phyloP scores from a whole-genome alignment of 2,888 invertebrate genomes.

The Rhagonycha fulva region DNA sequence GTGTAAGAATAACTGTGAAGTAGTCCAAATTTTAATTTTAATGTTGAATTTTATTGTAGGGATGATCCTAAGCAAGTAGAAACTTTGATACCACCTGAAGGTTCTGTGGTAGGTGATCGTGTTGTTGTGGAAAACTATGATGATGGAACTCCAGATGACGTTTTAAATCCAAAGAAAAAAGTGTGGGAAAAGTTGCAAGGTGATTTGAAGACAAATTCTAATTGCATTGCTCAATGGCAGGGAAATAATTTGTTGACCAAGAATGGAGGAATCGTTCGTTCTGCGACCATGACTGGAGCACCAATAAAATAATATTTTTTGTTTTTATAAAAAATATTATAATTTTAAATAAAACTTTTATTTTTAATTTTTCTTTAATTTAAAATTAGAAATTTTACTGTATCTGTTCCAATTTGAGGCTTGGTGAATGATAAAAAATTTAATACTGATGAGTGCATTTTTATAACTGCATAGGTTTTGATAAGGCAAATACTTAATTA shows the following conservation, averaged over 20 bases:
- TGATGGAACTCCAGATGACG: constrained; percentile 76
- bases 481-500: no score
- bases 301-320: constrained; percentile 71
- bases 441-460: no score
- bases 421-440: no score
- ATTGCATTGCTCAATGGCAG: constrained; percentile 83
- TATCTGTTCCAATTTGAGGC: no score
- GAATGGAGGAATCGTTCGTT: constrained; percentile 73
- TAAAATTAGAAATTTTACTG: not conserved
- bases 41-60: constrained; percentile 13
- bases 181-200: constrained; percentile 90
- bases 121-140: constrained; percentile 84
- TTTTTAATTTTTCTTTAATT: not conserved
- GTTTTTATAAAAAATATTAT: not conserved
- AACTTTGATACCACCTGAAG: constrained; percentile 77
- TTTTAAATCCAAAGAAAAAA: constrained; percentile 94
- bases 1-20: constrained; percentile 55
- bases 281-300: constrained; percentile 77
- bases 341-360: not conserved
- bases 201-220: constrained; percentile 73
- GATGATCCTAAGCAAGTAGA: constrained; percentile 84
- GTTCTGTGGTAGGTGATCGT: constrained; percentile 79
- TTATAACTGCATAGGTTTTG: no score
- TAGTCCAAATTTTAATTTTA: not conserved
- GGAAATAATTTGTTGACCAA: constrained; percentile 76